phyloP scores from a whole-genome alignment of 2,113 vertebrate species.

The Tachycineta bicolor region DNA sequence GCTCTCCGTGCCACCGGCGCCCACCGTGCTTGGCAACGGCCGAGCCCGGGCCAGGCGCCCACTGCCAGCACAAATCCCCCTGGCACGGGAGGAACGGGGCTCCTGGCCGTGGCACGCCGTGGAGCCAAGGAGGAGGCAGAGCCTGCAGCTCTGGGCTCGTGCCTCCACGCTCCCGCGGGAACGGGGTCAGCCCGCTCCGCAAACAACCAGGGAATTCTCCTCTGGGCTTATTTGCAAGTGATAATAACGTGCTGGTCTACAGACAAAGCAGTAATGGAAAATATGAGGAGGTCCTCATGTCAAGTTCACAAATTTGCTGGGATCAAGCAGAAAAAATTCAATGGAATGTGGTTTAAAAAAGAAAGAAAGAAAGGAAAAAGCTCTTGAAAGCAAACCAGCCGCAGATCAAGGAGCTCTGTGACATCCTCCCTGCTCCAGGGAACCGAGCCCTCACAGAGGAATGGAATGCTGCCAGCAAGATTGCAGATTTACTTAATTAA shows the following conservation, averaged over 20 bases:
- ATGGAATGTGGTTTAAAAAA: background rate
- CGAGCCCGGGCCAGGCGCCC: background rate
- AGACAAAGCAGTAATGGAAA: slow-evolving; percentile 10
- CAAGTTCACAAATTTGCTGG: slow-evolving; percentile 37
- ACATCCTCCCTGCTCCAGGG: background rate
- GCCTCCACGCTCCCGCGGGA: background rate
- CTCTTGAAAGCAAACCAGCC: slow-evolving; percentile 52
- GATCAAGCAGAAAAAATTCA: slow-evolving; percentile 31
- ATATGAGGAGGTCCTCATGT: background rate
- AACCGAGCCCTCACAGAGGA: background rate
- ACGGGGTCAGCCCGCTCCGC: background rate
- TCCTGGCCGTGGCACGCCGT: accelerated
- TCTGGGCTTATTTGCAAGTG: slow-evolving; percentile 34
- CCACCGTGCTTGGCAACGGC: background rate
- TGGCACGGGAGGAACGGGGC: background rate
- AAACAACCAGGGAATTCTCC: background rate
- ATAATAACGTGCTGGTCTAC: slow-evolving; percentile 24
- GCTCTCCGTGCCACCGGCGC: background rate
- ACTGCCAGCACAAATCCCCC: background rate
- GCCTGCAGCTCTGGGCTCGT: background rate
- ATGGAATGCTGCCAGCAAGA: background rate
- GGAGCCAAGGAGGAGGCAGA: background rate
- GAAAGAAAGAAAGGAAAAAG: background rate
- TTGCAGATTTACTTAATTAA: background rate
- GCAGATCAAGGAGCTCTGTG: slow-evolving; percentile 29